These are phyloP conservation scores for Melieria crassipennis DNA, from an alignment of 2,888 invertebrate species.

Conservation along the genomic window DNA sequence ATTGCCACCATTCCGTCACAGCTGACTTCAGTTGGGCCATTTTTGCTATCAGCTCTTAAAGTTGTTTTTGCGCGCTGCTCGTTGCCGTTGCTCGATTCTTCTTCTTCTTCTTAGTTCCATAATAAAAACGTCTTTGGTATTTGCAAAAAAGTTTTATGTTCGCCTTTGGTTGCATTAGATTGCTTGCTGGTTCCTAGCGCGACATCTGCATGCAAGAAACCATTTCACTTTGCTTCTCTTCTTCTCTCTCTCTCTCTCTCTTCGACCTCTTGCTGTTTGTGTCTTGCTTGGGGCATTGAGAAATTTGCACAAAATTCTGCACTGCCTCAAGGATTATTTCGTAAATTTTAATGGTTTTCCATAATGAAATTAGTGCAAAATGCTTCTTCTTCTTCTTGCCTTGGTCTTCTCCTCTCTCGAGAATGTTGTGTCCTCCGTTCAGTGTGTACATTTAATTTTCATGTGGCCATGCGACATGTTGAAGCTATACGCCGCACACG, in stretches of 20 bases:
- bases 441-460: too few species aligned
- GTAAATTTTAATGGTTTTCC: conserved; percentile 17
- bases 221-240: not conserved
- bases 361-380: conserved; percentile 18
- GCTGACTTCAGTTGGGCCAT: too few species aligned
- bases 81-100: not conserved
- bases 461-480: too few species aligned
- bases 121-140: too few species aligned
- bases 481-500: too few species aligned
- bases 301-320: not conserved
- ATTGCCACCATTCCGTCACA: too few species aligned
- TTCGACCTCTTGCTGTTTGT: not conserved
- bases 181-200: not conserved
- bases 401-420: too few species aligned
- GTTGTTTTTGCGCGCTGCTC: not conserved
- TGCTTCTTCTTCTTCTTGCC: not conserved
- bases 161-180: not conserved
- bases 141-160: too few species aligned
- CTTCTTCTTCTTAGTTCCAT: not conserved
- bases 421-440: too few species aligned
- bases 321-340: conserved; percentile 12
- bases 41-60: too few species aligned
- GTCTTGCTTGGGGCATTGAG: not conserved
- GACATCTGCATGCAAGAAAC: not conserved
- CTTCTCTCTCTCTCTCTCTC: not conserved